Evolutionary conservation across 2,113 vertebrate species (phyloP).

Genomic region (Heterocephalus glaber): DNA sequence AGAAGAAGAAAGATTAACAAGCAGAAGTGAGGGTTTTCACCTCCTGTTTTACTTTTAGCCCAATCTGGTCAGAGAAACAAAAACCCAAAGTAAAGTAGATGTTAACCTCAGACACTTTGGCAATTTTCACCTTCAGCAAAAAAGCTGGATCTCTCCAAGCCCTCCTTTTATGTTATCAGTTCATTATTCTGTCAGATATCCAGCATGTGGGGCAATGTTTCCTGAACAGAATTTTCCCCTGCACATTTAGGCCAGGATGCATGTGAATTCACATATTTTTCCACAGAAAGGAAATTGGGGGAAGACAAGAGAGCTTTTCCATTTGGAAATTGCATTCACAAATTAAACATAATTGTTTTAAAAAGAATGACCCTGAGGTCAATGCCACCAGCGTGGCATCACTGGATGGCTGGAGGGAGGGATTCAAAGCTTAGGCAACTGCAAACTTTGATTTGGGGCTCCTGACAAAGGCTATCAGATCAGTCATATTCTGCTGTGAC

Average conservation of each 20-base stretch:
- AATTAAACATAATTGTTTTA: constrained; percentile 77
- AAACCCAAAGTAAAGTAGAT: constrained; percentile 61
- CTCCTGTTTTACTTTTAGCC: constrained; percentile 82
- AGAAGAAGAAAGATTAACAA: constrained; percentile 92
- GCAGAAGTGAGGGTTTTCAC: constrained; percentile 90
- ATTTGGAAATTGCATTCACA: constrained; percentile 71
- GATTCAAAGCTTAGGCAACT: constrained; percentile 65
- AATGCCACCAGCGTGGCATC: constrained; percentile 29
- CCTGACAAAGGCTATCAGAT: constrained; percentile 67
- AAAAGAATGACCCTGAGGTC: constrained; percentile 69
- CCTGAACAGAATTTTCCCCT: neutral
- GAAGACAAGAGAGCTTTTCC: constrained; percentile 31
- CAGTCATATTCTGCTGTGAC: constrained; percentile 57
- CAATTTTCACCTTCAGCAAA: constrained; percentile 50
- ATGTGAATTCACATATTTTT: constrained; percentile 69
- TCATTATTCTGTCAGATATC: constrained; percentile 59
- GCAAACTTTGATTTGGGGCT: constrained; percentile 64
- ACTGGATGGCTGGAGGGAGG: constrained; percentile 16
- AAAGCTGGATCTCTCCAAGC: fast-evolving
- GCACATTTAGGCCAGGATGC: neutral
- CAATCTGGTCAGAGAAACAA: constrained; percentile 75
- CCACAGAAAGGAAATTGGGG: constrained; percentile 35
- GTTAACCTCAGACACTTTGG: constrained; percentile 35
- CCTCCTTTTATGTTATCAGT: constrained; percentile 56
- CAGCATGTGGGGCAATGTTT: neutral